Evolutionary conservation across 2,113 vertebrate species (phyloP).

Genomic region (Panurus biarmicus): DNA sequence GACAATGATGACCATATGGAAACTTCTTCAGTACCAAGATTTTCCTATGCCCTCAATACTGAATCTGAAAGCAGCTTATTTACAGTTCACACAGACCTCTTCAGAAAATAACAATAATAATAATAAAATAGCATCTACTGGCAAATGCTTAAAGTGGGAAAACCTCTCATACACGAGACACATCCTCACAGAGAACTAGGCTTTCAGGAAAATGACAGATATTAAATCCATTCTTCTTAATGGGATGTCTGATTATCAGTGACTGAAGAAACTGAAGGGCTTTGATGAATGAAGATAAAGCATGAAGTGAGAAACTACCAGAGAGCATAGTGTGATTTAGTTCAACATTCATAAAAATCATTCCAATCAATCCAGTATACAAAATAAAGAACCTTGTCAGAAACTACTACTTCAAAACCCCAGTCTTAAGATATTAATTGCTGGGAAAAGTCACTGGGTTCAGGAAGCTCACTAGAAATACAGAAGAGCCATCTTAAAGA

Average conservation of each 20-base stretch:
- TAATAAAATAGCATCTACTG: not conserved
- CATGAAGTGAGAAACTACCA: not conserved
- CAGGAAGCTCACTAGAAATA: not conserved
- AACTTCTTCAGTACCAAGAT: not conserved
- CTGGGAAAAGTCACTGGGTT: not conserved
- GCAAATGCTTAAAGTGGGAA: not conserved
- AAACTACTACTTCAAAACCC: not conserved
- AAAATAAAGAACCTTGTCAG: not conserved
- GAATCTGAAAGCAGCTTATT: not conserved
- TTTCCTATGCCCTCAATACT: not conserved
- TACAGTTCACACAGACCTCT: not conserved
- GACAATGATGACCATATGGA: not conserved
- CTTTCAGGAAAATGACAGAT: not conserved
- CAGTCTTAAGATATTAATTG: not conserved
- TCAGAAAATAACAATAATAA: not conserved
- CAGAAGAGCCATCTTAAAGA: not conserved
- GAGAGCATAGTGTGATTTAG: not conserved
- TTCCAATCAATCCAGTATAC: not conserved
- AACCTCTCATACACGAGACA: not conserved
- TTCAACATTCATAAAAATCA: not conserved
- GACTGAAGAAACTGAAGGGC: not conserved
- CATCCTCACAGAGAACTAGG: not conserved
- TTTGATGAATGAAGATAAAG: not conserved
- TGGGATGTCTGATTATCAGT: not conserved
- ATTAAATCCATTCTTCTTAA: not conserved